Evolutionary conservation across 2,113 vertebrate genomes (phyloP).

Genomic region (Hyaena hyaena): DNA sequence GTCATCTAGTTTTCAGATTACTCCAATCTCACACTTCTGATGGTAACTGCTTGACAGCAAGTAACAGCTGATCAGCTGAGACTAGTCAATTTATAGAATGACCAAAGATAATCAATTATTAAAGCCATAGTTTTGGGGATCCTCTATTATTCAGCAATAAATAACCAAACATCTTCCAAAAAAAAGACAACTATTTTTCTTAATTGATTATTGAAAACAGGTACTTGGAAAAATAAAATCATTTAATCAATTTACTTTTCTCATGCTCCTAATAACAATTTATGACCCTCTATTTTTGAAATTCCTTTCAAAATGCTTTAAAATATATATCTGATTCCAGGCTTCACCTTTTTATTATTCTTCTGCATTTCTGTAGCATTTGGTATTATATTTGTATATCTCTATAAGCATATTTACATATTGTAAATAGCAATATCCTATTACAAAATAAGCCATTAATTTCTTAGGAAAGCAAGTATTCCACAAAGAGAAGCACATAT

Average conservation of each 20-base stretch:
- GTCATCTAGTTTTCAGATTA: neutral
- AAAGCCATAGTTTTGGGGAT: neutral
- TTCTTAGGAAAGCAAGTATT: conserved; percentile 8
- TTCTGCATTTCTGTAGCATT: neutral
- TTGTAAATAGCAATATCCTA: neutral
- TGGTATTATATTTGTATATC: neutral
- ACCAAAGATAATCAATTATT: neutral
- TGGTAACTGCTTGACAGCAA: neutral
- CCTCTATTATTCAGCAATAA: neutral
- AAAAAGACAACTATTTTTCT: neutral
- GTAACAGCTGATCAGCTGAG: neutral
- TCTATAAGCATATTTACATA: conserved; percentile 1
- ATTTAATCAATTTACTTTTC: conserved; percentile 14
- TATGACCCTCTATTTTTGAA: neutral
- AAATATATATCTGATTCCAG: neutral
- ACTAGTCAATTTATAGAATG: neutral
- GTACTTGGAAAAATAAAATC: neutral
- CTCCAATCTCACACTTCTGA: neutral
- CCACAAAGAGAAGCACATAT: neutral
- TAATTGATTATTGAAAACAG: neutral
- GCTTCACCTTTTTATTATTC: neutral
- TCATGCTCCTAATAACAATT: neutral
- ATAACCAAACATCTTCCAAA: neutral
- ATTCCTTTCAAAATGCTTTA: neutral
- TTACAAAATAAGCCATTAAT: neutral